phyloP scores from a whole-genome alignment of 30 jellyfish, hydroid and myxozoan species.

The Turritopsis rubra region DNA sequence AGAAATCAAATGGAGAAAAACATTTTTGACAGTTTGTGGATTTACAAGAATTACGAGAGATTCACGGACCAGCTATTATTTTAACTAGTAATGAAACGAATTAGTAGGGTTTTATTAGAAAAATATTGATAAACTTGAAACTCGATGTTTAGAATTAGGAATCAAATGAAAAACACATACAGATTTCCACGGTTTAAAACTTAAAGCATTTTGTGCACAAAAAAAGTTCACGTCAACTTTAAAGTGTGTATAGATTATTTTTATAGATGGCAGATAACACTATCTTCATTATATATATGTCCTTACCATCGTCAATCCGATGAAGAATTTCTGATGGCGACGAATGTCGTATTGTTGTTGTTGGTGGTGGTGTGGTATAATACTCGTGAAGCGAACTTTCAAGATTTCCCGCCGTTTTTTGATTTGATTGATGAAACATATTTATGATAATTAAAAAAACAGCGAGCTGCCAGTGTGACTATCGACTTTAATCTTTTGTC shows the following conservation, averaged over 20 bases:
- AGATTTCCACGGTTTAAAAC: too few species aligned
- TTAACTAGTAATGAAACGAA: not conserved
- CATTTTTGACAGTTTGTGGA: not conserved
- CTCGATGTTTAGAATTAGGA: not conserved
- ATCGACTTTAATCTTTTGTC: not conserved
- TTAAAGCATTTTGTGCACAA: too few species aligned
- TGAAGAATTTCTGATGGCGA: not conserved
- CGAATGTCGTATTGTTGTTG: not conserved
- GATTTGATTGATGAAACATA: not conserved
- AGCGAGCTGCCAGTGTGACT: conserved; percentile 12
- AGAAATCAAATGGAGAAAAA: not conserved
- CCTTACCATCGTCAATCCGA: not conserved
- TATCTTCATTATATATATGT: too few species aligned
- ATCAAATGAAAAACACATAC: too few species aligned
- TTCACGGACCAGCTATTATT: not conserved
- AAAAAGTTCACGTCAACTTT: too few species aligned
- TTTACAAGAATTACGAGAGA: not conserved
- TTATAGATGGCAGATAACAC: too few species aligned
- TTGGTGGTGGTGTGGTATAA: not conserved
- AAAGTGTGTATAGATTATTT: too few species aligned
- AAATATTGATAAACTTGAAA: not conserved
- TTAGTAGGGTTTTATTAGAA: not conserved
- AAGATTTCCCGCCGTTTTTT: not conserved
- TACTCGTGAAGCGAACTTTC: not conserved
- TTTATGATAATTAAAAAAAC: not conserved